These are phyloP conservation scores for Tachina lurida DNA, from an alignment of 2,888 invertebrate genomes.

Conservation along the genomic window DNA sequence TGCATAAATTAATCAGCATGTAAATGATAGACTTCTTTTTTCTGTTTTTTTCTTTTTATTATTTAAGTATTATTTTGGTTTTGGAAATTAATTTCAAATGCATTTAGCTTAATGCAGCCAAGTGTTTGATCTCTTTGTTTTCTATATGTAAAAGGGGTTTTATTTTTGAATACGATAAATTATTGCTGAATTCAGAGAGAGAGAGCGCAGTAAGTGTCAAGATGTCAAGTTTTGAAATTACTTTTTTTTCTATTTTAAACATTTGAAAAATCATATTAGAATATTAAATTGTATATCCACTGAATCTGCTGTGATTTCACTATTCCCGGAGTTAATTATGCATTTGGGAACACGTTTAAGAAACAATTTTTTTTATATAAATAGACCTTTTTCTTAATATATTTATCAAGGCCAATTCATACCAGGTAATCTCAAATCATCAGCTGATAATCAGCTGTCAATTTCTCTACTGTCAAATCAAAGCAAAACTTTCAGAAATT, in stretches of 20 bases:
- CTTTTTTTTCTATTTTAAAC: background rate
- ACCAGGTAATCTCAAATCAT: no score
- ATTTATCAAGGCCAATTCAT: no score
- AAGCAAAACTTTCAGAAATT: no score
- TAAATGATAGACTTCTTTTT: conserved; percentile 37
- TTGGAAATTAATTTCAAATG: conserved; percentile 46
- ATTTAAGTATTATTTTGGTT: conserved; percentile 8
- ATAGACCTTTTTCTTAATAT: no score
- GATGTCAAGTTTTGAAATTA: background rate
- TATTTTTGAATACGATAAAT: conserved; percentile 1
- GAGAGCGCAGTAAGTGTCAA: conserved; percentile 6
- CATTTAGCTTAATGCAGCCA: conserved; percentile 30
- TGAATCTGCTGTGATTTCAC: no score
- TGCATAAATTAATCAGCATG: conserved; percentile 70
- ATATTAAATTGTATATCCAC: no score
- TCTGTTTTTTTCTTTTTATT: background rate
- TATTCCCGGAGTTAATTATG: no score
- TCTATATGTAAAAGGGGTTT: background rate
- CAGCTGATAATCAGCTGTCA: no score
- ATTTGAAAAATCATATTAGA: background rate
- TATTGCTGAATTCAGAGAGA: background rate
- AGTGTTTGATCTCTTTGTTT: conserved; percentile 1
- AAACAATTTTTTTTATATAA: no score
- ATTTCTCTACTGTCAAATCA: no score
- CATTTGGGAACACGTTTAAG: no score